phyloP scores from a whole-genome alignment of 1,140 invertebrate genomes.

The Drosophila erecta region DNA sequence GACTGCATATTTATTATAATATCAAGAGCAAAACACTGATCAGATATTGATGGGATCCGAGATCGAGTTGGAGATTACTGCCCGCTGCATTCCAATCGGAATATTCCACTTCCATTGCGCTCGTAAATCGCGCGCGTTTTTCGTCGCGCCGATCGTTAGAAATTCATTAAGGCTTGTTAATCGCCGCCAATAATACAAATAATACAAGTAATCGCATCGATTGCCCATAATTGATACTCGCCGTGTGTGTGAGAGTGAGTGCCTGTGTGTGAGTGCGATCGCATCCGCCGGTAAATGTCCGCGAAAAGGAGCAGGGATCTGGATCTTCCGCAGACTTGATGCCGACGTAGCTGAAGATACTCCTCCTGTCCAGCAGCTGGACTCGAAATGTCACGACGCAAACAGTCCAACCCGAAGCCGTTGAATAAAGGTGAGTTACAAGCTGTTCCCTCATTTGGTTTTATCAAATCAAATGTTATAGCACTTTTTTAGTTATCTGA shows the following conservation, averaged over 20 bases:
- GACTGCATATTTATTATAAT: slow-evolving; percentile 19
- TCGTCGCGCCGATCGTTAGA: slow-evolving; percentile 58
- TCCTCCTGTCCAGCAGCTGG: slow-evolving; percentile 45
- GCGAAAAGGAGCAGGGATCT: slow-evolving; percentile 24
- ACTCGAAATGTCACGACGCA: slow-evolving; percentile 85
- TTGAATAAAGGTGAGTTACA: slow-evolving; percentile 85
- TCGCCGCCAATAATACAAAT: slow-evolving; percentile 48
- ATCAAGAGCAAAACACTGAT: slow-evolving; percentile 11
- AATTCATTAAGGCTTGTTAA: slow-evolving; percentile 71
- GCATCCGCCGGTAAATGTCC: slow-evolving; percentile 64
- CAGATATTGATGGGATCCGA: slow-evolving; percentile 8
- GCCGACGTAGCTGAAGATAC: slow-evolving; percentile 51
- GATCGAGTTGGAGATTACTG: neutral
- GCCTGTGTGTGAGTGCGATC: slow-evolving; percentile 6
- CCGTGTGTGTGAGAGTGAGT: slow-evolving; percentile 28
- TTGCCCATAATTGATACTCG: slow-evolving; percentile 45
- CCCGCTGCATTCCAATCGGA: slow-evolving; percentile 28
- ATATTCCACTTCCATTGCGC: slow-evolving; percentile 7
- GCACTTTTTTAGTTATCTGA: neutral
- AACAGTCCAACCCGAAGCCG: slow-evolving; percentile 86
- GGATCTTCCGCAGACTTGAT: slow-evolving; percentile 53
- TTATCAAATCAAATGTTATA: neutral
- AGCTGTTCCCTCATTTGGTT: no score
- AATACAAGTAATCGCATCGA: slow-evolving; percentile 36
- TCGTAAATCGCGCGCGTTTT: slow-evolving; percentile 53